Evolutionary conservation across 2,888 invertebrate genomes (phyloP), one percentile per base, ranked within the genome.

Genomic region (Malachius bipustulatus): DNA sequence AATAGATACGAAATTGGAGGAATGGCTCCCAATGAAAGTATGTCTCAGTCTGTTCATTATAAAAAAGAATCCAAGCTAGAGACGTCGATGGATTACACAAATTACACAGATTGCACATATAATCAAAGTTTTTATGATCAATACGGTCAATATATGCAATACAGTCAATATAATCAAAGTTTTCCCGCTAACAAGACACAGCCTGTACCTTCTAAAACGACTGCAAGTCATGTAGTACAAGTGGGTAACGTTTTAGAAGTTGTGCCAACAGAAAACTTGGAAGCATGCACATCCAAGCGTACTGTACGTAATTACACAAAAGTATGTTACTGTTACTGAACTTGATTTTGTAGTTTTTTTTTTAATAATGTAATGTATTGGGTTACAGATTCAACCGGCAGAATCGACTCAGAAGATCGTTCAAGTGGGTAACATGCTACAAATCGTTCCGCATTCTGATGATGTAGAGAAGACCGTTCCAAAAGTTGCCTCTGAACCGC

Each of bases 231-330:
- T 19, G 37, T 62, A 13, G 43, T 64, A 9, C 60, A 73, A 65
- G 67, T 73, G 24, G 74, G 73, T 11, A 73, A 73, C 45, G 66
- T 72, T 42, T 55, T 73, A 19, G 70, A 73, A 57, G 71, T 73
- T 4, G 67, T 73, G 3, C 73, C 73, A 2, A 65, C 62, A 13
- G 71, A 70, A 34, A 52, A 61, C 11, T 26, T 49, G 14, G 24
- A 15, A n/a, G n/a, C n/a, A n/a, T n/a, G n/a, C n/a, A n/a, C n/a
- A n/a, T n/a, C n/a, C n/a, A n/a, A n/a, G n/a, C n/a, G n/a, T n/a
- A n/a, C n/a, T n/a, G n/a, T n/a, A n/a, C n/a, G n/a, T n/a, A n/a
- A n/a, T n/a, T n/a, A n/a, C n/a, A n/a, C n/a, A n/a, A n/a, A n/a
- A n/a, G n/a, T n/a, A n/a, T n/a, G n/a, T n/a, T n/a, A n/a, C n/a